Base-by-base conservation (phyloP, 2,797 vertebrate genomes). In the Kryptolebias ocellatus region DNA sequence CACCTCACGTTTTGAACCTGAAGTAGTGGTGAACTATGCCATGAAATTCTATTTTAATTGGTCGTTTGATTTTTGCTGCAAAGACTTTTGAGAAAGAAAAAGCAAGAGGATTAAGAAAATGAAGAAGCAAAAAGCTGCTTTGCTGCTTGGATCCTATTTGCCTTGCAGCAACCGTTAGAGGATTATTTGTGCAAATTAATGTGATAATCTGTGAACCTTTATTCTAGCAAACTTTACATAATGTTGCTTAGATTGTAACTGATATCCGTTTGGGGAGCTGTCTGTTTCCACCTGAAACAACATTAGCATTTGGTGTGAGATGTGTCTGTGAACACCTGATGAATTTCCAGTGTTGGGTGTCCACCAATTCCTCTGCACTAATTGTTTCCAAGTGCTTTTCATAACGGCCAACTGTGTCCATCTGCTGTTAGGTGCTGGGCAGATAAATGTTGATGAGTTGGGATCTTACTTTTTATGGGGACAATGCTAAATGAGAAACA, bases 341-440 rank as follows among this genome's bases (percentile, higher is more conserved):
- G 39, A 57, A 55, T 47, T 46, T 50, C 59, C 24, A 69, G 42
- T 20, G 37, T 53, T 61, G 49, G 20, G 14, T 54, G 55, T 60
- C 31, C n/a, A 68, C 20, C 42, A 57, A 5, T 44, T 67, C 54
- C 50, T 31, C 20, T n/a, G 15, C 16, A 14, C 28, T 60, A 57
- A 70, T 72, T 58, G 49, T 17, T 57, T 44, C 57, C 10, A 34
- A 59, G 6, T 37, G 24, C 52, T 71, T 1, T 14, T 52, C 24
- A 29, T 69, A 18, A 29, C 27, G n/a, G 18, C 24, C 51, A n/a
- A 6, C 5, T 65, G 45, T 39, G 61, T 61, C 63, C 46, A 54
- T n/a, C 42, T 61, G n/a, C 57, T n/a, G 14, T 49, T 67, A 42
- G 56, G 28, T 49, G 50, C 58, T 55, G 20, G 31, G 11, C 20